Evolutionary conservation across 2,113 vertebrate genomes (phyloP), one percentile per base, ranked within the genome.

Genomic region (Balaeniceps rex): DNA sequence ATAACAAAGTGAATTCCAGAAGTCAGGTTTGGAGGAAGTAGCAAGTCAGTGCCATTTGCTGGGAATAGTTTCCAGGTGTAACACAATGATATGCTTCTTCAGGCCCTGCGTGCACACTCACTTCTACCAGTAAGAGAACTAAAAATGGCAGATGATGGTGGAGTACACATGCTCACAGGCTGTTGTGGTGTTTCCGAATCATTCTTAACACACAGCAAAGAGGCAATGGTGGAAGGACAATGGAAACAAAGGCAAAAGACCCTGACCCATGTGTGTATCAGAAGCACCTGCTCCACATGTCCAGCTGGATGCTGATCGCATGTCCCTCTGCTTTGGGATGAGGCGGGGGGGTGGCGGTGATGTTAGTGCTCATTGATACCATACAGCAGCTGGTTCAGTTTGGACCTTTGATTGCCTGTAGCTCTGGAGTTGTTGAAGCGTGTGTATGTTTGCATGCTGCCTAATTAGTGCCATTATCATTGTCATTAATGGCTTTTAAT

Each of bases 401-500:
- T 93, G 83, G 94, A 72, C 68, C 52, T 95, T 61, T 92, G 87
- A 95, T 94, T 97, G 96, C 91, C 74, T 63, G 38, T 19, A 84
- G 95, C 87, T 94, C 69, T 87, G 83, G 88, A 94, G 87, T 74
- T 86, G 78, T 75, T 95, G 86, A 83, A 93, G 88, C 65, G 3
- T 96, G 93, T 65, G 19, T 49, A 87, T 97, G 97, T 97, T 97
- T 98, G 82, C 90, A 87, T 5, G 42, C 60, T 82, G 86, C 49
- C 94, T 97, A 96, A 98, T 98, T 98, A 98, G 80, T 23, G 7
- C 93, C 76, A 97, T 97, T 97, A 97, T 86, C 70, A 34, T 83
- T 87, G 95, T 76, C 76, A 80, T 95, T 98, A 97, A 96, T 75
- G 90, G 95, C 87, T 93, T 97, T 97, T 98, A 98, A 97, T 94